Base-by-base conservation (phyloP, 2,888 invertebrate species). In the Hemithea aestivaria region DNA sequence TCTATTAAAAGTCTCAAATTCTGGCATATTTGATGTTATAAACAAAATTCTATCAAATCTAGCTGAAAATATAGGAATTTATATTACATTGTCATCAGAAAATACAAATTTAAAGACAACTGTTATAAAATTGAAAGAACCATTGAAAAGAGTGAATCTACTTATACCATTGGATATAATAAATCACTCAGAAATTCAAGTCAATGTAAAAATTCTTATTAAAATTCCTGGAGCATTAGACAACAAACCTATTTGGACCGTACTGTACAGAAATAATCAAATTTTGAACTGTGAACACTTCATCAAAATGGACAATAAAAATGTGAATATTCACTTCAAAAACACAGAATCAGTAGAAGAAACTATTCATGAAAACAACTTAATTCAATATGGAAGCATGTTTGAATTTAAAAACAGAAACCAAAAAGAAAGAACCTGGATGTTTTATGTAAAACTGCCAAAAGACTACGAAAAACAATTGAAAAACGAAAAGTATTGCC, bases 281-380 rank as follows among this genome's bases (percentile, higher is more conserved):
- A 27, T 33, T 10, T 29, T 85, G 11, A 58, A 58, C 28, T 62
- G 76, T 0, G 78, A 82, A 53, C 62, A 81, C 40, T 84, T 85
- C 34, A 72, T 83, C 7, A 71, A 60, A 50, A 53, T 48, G 24
- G 53, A 48, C 6, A 45, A 48, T 35, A 31, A 33, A 12, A 51
- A 54, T 24, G 45, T 40, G 27, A 41, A 35, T 8, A 26, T 32
- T 1, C 46, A 27, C 35, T 45, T 70, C 2, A 75, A 69, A 41
- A 50, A 62, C n/a, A 24, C 48, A 9, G 54, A 53, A 22, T 35
- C 58, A 11, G 37, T 68, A n/a, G 56, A 67, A n/a, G 53, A 66
- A 24, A 39, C 64, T 10, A 59, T 83, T 27, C 37, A 47, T 3
- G 53, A 69, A 53, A 45, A 41, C 1, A 53, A 56, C 7, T 6